Conservation (phyloP, 2,113 vertebrate species). For the Daboia siamensis region DNA sequence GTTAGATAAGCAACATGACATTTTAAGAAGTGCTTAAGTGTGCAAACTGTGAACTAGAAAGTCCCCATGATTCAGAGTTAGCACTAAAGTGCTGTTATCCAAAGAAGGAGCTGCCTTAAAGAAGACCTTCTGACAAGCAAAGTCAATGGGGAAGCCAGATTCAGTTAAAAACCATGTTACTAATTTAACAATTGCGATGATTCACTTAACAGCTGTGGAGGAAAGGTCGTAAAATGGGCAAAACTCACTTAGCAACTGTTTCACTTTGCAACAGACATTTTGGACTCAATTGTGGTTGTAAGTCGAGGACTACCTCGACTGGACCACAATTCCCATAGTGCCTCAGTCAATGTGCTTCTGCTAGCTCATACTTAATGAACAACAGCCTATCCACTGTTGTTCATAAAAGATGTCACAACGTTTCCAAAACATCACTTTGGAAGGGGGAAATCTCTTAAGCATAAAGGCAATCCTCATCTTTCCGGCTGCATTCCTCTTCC, state of each 20-base stretch:
- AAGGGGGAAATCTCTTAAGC: not conserved
- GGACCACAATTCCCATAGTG: not conserved
- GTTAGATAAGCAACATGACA: no score
- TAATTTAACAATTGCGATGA: no score
- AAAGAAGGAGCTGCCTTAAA: no score
- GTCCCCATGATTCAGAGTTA: no score
- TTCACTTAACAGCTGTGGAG: not conserved
- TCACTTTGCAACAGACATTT: not conserved
- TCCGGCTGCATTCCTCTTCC: not conserved
- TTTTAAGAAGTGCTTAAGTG: no score
- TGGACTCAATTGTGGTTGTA: not conserved
- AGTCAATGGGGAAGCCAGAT: not conserved
- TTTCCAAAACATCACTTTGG: not conserved
- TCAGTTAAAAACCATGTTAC: no score
- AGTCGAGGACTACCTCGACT: not conserved
- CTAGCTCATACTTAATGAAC: fast-evolving
- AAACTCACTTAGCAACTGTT: not conserved
- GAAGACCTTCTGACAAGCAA: not conserved
- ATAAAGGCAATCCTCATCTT: slow-evolving; percentile 15
- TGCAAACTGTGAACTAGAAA: no score
- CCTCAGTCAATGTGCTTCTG: not conserved
- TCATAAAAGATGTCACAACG: not conserved
- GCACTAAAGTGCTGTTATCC: no score
- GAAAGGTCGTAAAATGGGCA: not conserved
- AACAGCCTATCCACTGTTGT: not conserved